Evolutionary conservation across 2,113 vertebrate species (phyloP).

Genomic region (Ornithorhynchus anatinus): DNA sequence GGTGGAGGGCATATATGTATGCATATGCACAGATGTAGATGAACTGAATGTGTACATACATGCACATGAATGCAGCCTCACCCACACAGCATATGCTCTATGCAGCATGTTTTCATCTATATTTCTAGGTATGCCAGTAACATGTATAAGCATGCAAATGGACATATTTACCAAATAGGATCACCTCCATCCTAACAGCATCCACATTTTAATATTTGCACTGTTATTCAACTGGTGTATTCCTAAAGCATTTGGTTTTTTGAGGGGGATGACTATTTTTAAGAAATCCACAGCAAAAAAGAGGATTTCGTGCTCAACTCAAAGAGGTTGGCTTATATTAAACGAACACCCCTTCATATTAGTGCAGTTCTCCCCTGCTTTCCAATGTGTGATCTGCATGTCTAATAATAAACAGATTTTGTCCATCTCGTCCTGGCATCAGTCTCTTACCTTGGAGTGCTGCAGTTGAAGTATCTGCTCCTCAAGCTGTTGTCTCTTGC

Average conservation of each 20-base stretch:
- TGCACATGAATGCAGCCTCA: not conserved
- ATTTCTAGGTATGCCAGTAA: slow-evolving; percentile 22
- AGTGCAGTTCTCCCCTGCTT: slow-evolving; percentile 58
- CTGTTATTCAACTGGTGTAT: not conserved
- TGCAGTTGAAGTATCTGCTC: slow-evolving; percentile 94
- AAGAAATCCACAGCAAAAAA: slow-evolving; percentile 45
- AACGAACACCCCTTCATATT: slow-evolving; percentile 34
- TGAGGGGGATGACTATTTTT: slow-evolving; percentile 16
- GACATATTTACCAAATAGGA: not conserved
- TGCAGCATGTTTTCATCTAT: not conserved
- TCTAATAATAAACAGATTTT: slow-evolving; percentile 62
- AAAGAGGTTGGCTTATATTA: slow-evolving; percentile 35
- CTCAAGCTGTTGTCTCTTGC: slow-evolving; percentile 92
- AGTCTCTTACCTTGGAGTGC: slow-evolving; percentile 91
- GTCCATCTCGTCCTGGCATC: slow-evolving; percentile 43
- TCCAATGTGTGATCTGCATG: slow-evolving; percentile 64
- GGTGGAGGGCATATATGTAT: not conserved
- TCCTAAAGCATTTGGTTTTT: slow-evolving; percentile 7
- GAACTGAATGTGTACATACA: not conserved
- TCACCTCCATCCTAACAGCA: not conserved
- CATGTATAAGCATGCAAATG: not conserved
- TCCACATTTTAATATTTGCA: not conserved
- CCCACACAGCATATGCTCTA: not conserved
- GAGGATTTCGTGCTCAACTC: slow-evolving; percentile 39
- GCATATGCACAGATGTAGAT: not conserved